Evolutionary conservation across 2,888 invertebrate species (phyloP), one percentile per base, ranked within the genome.

Genomic region (Eupithecia dodoneata): DNA sequence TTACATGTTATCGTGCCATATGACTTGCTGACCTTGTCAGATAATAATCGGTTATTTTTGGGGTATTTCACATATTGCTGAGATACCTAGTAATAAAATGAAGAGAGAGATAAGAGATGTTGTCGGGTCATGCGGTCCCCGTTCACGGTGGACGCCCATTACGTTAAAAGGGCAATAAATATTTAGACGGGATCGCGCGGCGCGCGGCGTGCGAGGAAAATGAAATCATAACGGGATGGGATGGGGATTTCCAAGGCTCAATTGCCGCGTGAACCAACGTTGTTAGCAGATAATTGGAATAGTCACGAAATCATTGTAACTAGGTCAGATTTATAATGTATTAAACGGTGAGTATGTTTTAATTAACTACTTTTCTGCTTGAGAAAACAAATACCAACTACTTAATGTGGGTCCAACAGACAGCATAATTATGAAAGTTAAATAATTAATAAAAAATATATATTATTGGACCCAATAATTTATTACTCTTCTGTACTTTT

Each of bases 151-250:
- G 72, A 73, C 72, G 72, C 66, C 67, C 67, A 72, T 75, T 72
- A 72, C 77, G 49, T 44, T 78, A 73, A 78, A 77, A 75, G 49
- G 73, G 73, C 75, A 77, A 77, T 75, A 77, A 79, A 77, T 77
- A 80, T 77, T 74, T 72, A 79, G 76, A 45, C 66, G 65, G 71
- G 7, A 18, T 13, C 55, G 42, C 13, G 75, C 41, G 44, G 74
- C 55, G 42, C 13, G 75, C 41, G 44, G 74, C 71, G 69, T 52
- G 55, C 72, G 78, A 65, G 77, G 74, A 73, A 74, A 77, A 79
- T 81, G 59, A 76, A 79, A 79, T 81, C 67, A 76, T 76, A 77
- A 75, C 79, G 74, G 76, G 70, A 47, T 18, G 13, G 45, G 76
- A 75, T 55, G 75, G 74, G 52, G 41, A 45, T 63, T n/a, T 71